Evolutionary conservation across 1,140 invertebrate genomes (phyloP).

Genomic region (Brachionus koreanus): DNA sequence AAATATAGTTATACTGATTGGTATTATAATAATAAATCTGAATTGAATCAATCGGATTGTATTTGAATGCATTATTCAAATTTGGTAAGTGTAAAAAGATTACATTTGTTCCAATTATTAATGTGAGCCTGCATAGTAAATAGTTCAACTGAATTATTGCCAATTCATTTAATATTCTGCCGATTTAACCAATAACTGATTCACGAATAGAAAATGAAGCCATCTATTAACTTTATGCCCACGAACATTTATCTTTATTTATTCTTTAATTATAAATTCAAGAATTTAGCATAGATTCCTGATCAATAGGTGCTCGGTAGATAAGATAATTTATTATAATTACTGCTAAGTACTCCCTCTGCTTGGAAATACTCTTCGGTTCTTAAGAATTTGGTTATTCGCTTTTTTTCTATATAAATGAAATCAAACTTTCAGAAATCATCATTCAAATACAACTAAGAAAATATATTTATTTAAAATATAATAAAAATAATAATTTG

Average conservation of each 20-base stretch:
- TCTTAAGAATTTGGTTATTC: conserved; percentile 11
- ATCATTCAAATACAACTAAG: conserved; percentile 12
- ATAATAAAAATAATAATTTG: neutral
- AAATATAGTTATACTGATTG: neutral
- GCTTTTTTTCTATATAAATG: conserved; percentile 17
- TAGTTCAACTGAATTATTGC: conserved; percentile 34
- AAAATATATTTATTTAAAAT: neutral
- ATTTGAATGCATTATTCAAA: neutral
- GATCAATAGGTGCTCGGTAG: neutral
- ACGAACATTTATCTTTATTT: neutral
- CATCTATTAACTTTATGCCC: neutral
- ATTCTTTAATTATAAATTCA: neutral
- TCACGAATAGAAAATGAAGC: neutral
- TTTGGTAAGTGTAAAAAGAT: conserved; percentile 16
- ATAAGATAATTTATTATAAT: conserved; percentile 43
- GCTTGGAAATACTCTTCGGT: neutral
- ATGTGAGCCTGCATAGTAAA: neutral
- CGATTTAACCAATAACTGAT: conserved; percentile 17
- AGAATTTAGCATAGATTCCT: neutral
- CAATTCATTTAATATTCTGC: conserved; percentile 1
- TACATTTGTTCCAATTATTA: conserved; percentile 39
- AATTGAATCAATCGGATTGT: neutral
- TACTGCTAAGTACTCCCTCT: neutral
- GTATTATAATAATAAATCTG: conserved; percentile 2
- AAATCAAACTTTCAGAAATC: neutral